Conservation (phyloP, 2,888 invertebrate species). For the Acanthosepion pharaonis region DNA sequence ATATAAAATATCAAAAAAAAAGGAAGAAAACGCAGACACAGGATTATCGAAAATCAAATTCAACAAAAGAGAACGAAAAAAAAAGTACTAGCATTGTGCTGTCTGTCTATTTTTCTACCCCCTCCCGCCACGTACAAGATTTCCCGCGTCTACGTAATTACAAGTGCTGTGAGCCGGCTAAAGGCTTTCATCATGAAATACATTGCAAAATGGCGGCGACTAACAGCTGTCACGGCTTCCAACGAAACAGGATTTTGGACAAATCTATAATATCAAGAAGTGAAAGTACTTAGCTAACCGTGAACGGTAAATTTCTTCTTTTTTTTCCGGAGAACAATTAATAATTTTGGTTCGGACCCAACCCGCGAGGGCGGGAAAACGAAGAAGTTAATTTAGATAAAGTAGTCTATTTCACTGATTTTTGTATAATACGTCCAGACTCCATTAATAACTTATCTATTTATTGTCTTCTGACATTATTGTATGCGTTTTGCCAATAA, state of each 20-base stretch:
- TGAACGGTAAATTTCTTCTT: background rate
- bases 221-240: constrained; percentile 4
- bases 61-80: background rate
- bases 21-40: background rate
- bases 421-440: background rate
- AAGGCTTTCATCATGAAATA: background rate
- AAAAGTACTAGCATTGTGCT: background rate
- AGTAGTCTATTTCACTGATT: background rate
- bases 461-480: background rate
- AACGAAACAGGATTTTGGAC: background rate
- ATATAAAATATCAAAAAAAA: background rate
- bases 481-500: background rate
- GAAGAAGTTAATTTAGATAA: background rate
- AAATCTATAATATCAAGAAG: background rate
- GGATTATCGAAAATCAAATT: background rate
- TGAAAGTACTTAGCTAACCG: background rate
- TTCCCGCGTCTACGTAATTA: background rate
- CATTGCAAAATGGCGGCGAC: background rate
- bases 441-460: background rate
- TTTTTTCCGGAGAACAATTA: background rate
- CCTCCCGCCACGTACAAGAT: background rate
- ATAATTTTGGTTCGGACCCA: background rate
- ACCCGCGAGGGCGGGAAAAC: background rate
- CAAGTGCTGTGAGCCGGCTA: background rate
- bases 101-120: background rate